Evolutionary conservation across 1,140 invertebrate genomes (phyloP).

Genomic region (Zaprionus ghesquierei): DNA sequence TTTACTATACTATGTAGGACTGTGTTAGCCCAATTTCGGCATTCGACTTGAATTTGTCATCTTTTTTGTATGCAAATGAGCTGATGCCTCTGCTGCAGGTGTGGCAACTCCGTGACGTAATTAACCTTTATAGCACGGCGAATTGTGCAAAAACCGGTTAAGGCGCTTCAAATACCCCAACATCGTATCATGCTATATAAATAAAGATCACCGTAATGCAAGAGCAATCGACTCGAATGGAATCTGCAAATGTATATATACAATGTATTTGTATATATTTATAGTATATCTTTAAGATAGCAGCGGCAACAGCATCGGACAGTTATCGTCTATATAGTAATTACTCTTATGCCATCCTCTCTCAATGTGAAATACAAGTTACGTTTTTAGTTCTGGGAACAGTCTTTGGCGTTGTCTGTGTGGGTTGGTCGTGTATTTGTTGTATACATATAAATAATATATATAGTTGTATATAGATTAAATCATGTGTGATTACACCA

Average conservation of each 20-base stretch:
- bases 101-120: conserved; percentile 36
- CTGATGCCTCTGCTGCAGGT: conserved; percentile 14
- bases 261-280: neutral
- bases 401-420: conserved; percentile 5
- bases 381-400: neutral
- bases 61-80: conserved; percentile 41
- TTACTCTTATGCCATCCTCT: neutral
- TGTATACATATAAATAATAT: neutral
- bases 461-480: conserved; percentile 6
- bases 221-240: neutral
- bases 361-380: neutral
- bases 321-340: conserved; percentile 1
- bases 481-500: conserved; percentile 8
- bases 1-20: too few species aligned
- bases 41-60: conserved; percentile 26
- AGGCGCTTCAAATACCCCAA: conserved; percentile 10
- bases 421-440: conserved; percentile 17
- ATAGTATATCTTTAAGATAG: neutral
- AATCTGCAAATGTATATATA: neutral
- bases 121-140: conserved; percentile 14
- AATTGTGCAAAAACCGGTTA: conserved; percentile 42
- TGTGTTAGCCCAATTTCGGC: conserved; percentile 7
- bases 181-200: conserved; percentile 33
- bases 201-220: conserved; percentile 33
- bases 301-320: neutral